Percentiles rank a stretch among this genome's conserved stretches.
phyloP scores from a whole-genome alignment of 92 coral and sea anemone genomes.

The Zoanthus gigantus region DNA sequence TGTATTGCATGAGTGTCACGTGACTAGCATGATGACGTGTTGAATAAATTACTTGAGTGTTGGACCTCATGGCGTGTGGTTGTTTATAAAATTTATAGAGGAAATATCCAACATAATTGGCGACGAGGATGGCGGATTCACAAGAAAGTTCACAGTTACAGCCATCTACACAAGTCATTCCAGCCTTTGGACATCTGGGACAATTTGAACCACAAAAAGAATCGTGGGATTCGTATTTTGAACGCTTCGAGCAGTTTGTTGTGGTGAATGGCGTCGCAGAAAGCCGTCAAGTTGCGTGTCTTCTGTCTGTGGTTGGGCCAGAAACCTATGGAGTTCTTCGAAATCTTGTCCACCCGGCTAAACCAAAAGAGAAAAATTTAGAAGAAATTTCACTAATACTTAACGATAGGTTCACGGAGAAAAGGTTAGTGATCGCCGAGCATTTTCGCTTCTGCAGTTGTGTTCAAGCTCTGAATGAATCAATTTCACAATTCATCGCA shows the following conservation, averaged over 20 bases:
- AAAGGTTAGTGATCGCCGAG: not conserved
- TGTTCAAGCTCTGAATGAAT: slow-evolving; percentile 34
- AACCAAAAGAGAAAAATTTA: slow-evolving; percentile 11
- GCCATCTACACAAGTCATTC: slow-evolving; percentile 2
- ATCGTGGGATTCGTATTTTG: slow-evolving; percentile 37
- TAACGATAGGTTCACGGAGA: slow-evolving; percentile 40
- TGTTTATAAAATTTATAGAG: not conserved
- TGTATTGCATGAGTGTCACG: too few species aligned
- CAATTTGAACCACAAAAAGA: slow-evolving; percentile 40
- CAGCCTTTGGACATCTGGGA: slow-evolving; percentile 34
- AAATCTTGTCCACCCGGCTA: slow-evolving; percentile 55
- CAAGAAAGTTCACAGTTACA: not conserved
- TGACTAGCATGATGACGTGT: too few species aligned
- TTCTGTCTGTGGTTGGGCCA: slow-evolving; percentile 58
- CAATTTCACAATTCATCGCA: not conserved
- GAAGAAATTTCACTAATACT: slow-evolving; percentile 18
- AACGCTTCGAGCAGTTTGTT: slow-evolving; percentile 30
- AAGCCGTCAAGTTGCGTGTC: slow-evolving; percentile 63
- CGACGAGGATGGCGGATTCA: slow-evolving; percentile 16
- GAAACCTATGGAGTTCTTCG: slow-evolving; percentile 57
- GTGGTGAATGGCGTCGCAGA: slow-evolving; percentile 26
- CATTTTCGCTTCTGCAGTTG: slow-evolving; percentile 37
- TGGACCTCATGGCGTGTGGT: not conserved
- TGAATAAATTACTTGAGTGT: too few species aligned
- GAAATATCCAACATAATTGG: not conserved